Evolutionary conservation across 2,113 vertebrate species (phyloP), one percentile per base, ranked within the genome.

Genomic region (Alethe diademata): DNA sequence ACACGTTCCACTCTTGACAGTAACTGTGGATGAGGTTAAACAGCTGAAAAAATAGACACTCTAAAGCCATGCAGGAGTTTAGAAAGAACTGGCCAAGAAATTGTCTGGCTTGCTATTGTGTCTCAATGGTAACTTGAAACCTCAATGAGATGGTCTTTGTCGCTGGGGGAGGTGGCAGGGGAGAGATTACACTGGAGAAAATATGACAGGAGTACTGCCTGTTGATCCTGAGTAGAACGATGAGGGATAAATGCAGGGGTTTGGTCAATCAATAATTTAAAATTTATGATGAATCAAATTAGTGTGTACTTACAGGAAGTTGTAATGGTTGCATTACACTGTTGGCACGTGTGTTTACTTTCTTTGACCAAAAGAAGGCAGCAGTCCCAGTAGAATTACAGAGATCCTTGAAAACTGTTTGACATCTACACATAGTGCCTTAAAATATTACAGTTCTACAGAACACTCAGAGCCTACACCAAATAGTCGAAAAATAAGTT

Each of bases 41-140:
- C 78, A 95, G 90, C 86, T 95, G 71, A 86, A 58, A 96, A 93
- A 94, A 92, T 50, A 90, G 92, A 53, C 58, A 45, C 35, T 76
- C 45, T 94, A 50, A 92, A 94, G 82, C 90, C 61, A 74, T 88
- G 48, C 86, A 60, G 40, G 75, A 80, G 47, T 78, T 96, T 23
- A 43, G 82, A 76, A 88, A 90, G 66, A 83, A 40, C 33, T 40
- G 64, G 60, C 60, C 51, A 54, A 43, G 60, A 88, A 71, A 19
- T 54, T 50, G 42, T 80, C 51, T 73, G 35, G 56, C 15, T 47
- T 81, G 8, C 38, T 83, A 16, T 65, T 69, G 24, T 50, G 20
- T 57, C 29, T 74, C 24, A 91, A 0, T 29, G 67, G 51, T 69
- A 83, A 83, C 67, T 78, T 78, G 38, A 92, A 70, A 35, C 64